Percentiles rank a stretch among this genome's conserved stretches.
phyloP scores from a whole-genome alignment of 2,113 vertebrate genomes.

The Himantopus leucocephalus region DNA sequence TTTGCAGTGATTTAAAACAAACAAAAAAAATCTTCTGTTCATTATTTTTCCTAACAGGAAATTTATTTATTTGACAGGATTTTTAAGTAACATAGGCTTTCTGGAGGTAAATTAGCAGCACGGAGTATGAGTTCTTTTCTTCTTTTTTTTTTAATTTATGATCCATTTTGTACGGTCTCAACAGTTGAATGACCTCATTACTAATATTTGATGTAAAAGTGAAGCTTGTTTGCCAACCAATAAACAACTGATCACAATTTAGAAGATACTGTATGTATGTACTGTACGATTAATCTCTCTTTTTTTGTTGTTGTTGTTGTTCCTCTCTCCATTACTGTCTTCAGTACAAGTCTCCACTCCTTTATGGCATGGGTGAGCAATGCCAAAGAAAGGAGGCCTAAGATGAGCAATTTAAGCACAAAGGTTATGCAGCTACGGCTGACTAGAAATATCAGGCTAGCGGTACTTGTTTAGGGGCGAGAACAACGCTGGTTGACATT shows the following conservation, averaged over 20 bases:
- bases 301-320: neutral
- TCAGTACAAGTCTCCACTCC: constrained; percentile 25
- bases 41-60: constrained; percentile 76
- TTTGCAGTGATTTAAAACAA: constrained; percentile 76
- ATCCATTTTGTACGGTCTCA: constrained; percentile 89
- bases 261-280: constrained; percentile 79
- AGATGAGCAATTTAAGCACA: constrained; percentile 66
- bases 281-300: constrained; percentile 68
- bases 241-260: constrained; percentile 92
- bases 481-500: neutral
- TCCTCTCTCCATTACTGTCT: constrained; percentile 52
- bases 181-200: constrained; percentile 91
- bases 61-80: constrained; percentile 86
- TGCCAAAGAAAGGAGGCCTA: constrained; percentile 50
- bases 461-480: neutral
- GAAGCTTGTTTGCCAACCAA: constrained; percentile 96
- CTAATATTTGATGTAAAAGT: constrained; percentile 98
- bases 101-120: constrained; percentile 82
- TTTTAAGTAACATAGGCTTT: constrained; percentile 80
- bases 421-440: constrained; percentile 11
- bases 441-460: constrained; percentile 24
- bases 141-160: constrained; percentile 85
- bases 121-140: constrained; percentile 78
- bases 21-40: constrained; percentile 51
- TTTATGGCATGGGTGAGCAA: constrained; percentile 23